Evolutionary conservation across 2,113 vertebrate species (phyloP), one percentile per base, ranked within the genome.

Genomic region (Epinephelus fuscoguttatus): DNA sequence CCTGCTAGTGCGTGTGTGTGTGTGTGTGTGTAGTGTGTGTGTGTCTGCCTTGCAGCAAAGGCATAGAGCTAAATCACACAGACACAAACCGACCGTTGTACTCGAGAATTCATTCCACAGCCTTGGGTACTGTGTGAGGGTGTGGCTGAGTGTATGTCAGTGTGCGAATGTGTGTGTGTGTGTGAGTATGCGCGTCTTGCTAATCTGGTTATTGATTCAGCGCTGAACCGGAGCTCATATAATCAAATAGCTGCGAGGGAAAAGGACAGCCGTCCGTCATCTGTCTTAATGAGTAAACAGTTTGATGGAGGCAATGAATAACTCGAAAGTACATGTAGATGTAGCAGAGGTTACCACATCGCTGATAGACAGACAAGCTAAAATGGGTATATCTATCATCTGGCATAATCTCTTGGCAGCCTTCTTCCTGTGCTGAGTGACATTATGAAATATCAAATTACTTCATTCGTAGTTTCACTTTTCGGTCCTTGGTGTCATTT

Each of bases 191-290:
- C 3, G n/a, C 70, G 68, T 59, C 77, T 40, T 17, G 77, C 83
- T 94, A 93, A 93, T 93, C 84, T 86, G 74, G 85, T 93, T 94
- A 94, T 92, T 92, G 92, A 95, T 94, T 94, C 60, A 47, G 78
- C 88, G 87, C 92, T 87, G 86, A 89, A 86, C 88, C 60, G 73
- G 86, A 89, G 89, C 90, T 94, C 92, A 84, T 88, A 86, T 94
- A 93, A 94, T 94, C 93, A 93, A 94, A 93, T 91, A 89, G 88
- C 90, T 89, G 85, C 70, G 15, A 93, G 89, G 86, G 78, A 73
- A 92, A 88, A 92, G 86, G 88, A 91, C 91, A 92, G 89, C 80
- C 76, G 87, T 92, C 90, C 76, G 70, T 95, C 93, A 94, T 94
- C 90, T 80, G 87, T 91, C 93, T 90, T 92, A 86, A 91, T 92